Evolutionary conservation across 2,888 invertebrate genomes (phyloP).

Genomic region (Trissonchulus latispiculum): DNA sequence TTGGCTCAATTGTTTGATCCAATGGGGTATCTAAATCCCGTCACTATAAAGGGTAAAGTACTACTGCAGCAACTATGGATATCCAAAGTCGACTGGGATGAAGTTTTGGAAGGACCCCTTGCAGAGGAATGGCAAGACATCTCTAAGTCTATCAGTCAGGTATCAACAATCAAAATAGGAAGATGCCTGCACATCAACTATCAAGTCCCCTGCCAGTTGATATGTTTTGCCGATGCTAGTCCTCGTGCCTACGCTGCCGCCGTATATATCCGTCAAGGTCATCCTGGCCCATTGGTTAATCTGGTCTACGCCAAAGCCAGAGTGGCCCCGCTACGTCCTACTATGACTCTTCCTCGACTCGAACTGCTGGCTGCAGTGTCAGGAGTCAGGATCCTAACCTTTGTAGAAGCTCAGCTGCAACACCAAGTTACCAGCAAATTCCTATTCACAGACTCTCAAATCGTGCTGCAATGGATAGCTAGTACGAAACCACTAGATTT

Average conservation of each 20-base stretch:
- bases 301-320: not conserved
- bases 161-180: no score
- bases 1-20: conserved; percentile 17
- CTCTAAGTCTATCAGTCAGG: no score
- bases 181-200: no score
- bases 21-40: not conserved
- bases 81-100: conserved; percentile 15
- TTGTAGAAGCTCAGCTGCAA: not conserved
- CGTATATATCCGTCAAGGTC: no score
- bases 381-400: not conserved
- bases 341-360: not conserved
- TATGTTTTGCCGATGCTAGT: no score
- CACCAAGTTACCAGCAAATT: not conserved
- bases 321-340: not conserved
- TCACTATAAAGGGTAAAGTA: not conserved
- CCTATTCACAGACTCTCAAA: not conserved
- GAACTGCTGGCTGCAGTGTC: not conserved
- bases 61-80: conserved; percentile 13
- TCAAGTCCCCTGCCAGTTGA: no score
- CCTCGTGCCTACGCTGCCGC: no score
- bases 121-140: no score
- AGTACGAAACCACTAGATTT: no score
- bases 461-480: conserved; percentile 4
- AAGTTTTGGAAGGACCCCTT: not conserved
- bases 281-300: no score